These are phyloP conservation scores for Acrossocheilus wenchowensis DNA, from an alignment of 2,797 vertebrate species.

Conservation along the genomic window DNA sequence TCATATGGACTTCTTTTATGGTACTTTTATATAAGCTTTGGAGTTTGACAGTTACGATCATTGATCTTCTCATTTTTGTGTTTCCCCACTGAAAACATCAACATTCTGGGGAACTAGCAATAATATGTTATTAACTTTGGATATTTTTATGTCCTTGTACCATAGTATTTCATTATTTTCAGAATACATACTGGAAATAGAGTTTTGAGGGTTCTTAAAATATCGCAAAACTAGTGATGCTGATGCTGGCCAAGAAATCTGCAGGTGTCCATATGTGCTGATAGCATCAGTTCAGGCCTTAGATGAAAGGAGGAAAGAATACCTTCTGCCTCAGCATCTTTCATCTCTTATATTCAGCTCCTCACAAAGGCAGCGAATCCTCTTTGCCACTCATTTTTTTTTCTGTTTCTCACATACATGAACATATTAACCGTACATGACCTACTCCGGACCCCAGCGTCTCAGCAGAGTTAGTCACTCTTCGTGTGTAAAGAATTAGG, in stretches of 20 bases:
- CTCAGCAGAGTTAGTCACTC: neutral
- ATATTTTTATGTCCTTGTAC: neutral
- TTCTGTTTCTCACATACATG: neutral
- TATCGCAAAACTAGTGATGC: neutral
- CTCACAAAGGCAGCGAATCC: neutral
- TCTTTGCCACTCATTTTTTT: neutral
- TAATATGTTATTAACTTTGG: neutral
- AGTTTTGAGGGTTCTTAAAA: neutral
- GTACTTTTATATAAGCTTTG: neutral
- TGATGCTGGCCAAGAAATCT: conserved; percentile 5
- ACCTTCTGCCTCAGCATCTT: conserved; percentile 3
- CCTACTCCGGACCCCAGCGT: neutral
- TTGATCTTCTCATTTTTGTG: neutral
- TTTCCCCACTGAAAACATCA: neutral
- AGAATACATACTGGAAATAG: neutral
- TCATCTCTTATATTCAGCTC: neutral
- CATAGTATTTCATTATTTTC: neutral
- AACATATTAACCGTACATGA: conserved; percentile 20
- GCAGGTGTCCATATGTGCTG: conserved; percentile 25
- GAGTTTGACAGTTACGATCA: neutral
- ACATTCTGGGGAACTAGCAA: neutral
- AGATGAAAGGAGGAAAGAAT: neutral
- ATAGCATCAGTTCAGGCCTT: neutral
- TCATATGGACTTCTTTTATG: neutral
- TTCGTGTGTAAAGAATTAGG: conserved; percentile 15